Conservation (phyloP, 2,113 vertebrate species). For the Onychostruthus taczanowskii region DNA sequence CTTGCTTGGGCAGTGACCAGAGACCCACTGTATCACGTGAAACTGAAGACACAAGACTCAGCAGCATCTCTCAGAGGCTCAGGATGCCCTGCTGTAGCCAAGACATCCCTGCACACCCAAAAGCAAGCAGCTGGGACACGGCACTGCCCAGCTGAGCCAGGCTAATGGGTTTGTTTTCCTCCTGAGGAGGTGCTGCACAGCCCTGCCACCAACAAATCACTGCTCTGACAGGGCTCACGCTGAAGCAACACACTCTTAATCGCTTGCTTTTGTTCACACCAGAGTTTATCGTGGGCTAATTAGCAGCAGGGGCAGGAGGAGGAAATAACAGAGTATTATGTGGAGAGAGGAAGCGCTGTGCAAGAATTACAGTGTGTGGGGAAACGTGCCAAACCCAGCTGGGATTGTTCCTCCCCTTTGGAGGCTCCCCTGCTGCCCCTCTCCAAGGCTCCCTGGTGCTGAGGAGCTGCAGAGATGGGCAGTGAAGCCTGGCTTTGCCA, state of each 20-base stretch:
- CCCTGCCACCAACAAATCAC: neutral
- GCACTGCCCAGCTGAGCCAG: neutral
- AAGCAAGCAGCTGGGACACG: rapidly evolving
- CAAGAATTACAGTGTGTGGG: neutral
- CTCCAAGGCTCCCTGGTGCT: rapidly evolving
- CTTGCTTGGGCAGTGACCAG: neutral
- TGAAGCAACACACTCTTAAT: neutral
- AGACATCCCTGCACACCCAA: neutral
- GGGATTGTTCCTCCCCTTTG: neutral
- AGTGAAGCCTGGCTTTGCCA: neutral
- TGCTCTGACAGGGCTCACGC: neutral
- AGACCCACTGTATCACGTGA: rapidly evolving
- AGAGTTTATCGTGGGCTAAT: conserved; percentile 10
- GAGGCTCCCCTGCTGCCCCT: neutral
- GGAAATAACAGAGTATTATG: conserved; percentile 45
- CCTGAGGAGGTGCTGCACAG: neutral
- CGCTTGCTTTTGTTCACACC: conserved; percentile 19
- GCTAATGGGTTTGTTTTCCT: neutral
- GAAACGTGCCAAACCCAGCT: neutral
- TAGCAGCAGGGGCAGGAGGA: conserved; percentile 21
- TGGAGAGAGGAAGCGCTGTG: rapidly evolving
- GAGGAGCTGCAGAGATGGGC: neutral
- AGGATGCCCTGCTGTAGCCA: neutral
- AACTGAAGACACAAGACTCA: neutral
- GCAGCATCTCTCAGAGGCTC: neutral